Base-by-base conservation (phyloP, 2,888 invertebrate genomes). In the Rosalia funebris region DNA sequence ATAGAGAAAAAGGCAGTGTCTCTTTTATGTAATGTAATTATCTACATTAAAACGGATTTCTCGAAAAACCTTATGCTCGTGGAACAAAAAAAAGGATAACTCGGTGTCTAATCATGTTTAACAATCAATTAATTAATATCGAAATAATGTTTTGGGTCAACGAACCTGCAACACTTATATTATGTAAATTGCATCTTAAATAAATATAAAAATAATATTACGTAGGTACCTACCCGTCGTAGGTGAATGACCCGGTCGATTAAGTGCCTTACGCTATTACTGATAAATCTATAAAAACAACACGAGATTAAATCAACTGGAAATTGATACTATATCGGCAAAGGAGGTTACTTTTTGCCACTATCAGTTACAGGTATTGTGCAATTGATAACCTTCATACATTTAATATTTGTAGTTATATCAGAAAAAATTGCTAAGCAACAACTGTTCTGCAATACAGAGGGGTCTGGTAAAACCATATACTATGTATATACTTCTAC, bases 231-330 rank as follows among this genome's bases (percentile, higher is more conserved):
- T 53, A 63, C 60, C 47, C 34, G 47, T 34, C 31, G 57, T 36
- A 65, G 64, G 63, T 70, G 66, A 70, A 70, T 54, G 65, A 70
- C 65, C 68, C 47, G 57, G 41, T 48, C 57, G 60, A 45, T 34
- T 3, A 34, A 34, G 34, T 34, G 34, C 10, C 11, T 34, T 34
- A 34, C 34, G 11, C 11, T 34, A 34, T 34, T 34, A 34, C 34
- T 11, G 7, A 34, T 34, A 34, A 9, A 25, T n/a, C 34, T 11
- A n/a, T n/a, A 34, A 34, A 34, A 34, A 5, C 10, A n/a, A 10
- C 2, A 34, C 5, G 34, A 34, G 7, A 34, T 34, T 34, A 34
- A 34, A 34, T 34, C 7, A 11, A n/a, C 10, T 34, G 34, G 7
- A 34, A 34, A 34, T 10, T 34, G 34, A 34, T 34, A 34, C 11